A percentile compares a stretch with the other conserved stretches of the same genome.
These are phyloP conservation scores for Catharus ustulatus DNA, from an alignment of 2,797 vertebrate genomes.

Conservation along the genomic window DNA sequence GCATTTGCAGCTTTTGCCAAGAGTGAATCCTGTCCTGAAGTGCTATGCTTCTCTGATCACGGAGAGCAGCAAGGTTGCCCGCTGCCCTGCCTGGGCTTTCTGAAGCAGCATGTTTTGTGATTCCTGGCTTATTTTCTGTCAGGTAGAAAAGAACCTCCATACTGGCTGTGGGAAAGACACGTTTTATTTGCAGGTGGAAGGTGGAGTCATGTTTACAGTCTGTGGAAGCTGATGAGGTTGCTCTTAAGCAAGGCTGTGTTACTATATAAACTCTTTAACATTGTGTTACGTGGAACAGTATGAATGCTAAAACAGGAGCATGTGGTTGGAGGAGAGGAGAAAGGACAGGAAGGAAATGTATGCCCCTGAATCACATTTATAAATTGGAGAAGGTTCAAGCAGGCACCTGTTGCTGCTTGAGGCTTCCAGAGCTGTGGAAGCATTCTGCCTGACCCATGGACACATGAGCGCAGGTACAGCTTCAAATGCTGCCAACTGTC, in stretches of 20 bases:
- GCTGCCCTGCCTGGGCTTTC: background rate
- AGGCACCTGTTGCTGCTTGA: background rate
- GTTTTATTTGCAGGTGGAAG: background rate
- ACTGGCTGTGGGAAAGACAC: background rate
- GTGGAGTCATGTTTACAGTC: background rate
- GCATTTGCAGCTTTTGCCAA: background rate
- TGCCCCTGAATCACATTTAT: background rate
- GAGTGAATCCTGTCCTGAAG: background rate
- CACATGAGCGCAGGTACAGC: background rate
- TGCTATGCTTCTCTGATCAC: background rate
- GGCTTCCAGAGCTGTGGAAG: background rate
- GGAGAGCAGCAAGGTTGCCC: background rate
- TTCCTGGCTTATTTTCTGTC: background rate
- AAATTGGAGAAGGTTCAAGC: background rate
- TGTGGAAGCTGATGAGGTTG: background rate
- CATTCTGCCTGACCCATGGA: background rate
- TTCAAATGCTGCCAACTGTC: background rate
- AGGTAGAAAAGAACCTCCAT: background rate
- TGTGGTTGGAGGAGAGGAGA: background rate
- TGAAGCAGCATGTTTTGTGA: background rate
- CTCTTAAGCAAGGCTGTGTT: background rate
- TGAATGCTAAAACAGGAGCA: background rate
- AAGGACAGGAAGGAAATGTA: background rate
- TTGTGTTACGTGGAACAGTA: rapidly evolving
- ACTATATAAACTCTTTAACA: background rate